A percentile compares a stretch with the other conserved stretches of the same genome.
phyloP scores from a whole-genome alignment of 2,113 vertebrate genomes.

The Nesoenas mayeri region DNA sequence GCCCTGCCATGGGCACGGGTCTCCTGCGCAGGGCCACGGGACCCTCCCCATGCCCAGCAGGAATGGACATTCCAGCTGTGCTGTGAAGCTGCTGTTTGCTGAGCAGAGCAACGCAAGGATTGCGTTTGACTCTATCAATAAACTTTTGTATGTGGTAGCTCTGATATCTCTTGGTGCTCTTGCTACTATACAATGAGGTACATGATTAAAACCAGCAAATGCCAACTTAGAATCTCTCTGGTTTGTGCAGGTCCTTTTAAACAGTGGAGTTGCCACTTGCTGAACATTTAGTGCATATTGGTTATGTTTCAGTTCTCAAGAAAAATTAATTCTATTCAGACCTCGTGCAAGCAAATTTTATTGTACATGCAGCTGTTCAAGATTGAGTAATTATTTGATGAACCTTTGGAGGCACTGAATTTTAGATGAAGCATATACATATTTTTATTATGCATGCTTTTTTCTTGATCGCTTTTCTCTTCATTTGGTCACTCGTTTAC shows the following conservation, averaged over 20 bases:
- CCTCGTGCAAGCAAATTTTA: conserved; percentile 36
- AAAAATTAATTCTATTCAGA: conserved; percentile 53
- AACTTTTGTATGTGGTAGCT: not conserved
- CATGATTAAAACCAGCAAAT: not conserved
- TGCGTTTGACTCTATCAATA: not conserved
- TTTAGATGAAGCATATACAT: conserved; percentile 46
- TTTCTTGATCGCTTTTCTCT: conserved; percentile 48
- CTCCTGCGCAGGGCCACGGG: not conserved
- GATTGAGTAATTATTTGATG: conserved; percentile 66
- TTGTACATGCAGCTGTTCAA: conserved; percentile 60
- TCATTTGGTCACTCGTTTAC: conserved; percentile 50
- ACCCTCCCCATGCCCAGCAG: not conserved
- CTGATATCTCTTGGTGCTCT: not conserved
- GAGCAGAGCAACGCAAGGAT: not conserved
- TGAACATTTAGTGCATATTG: not conserved
- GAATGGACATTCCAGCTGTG: not conserved
- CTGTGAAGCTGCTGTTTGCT: not conserved
- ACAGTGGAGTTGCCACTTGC: not conserved
- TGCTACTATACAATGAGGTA: not conserved
- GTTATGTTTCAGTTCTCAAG: not conserved
- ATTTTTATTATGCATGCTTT: conserved; percentile 54
- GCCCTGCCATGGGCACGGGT: not conserved
- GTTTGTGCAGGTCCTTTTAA: not conserved
- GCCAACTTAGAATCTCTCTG: not conserved
- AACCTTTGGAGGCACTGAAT: conserved; percentile 53